phyloP scores from a whole-genome alignment of 2,797 vertebrate genomes.

The Notolepis coatsorum region DNA sequence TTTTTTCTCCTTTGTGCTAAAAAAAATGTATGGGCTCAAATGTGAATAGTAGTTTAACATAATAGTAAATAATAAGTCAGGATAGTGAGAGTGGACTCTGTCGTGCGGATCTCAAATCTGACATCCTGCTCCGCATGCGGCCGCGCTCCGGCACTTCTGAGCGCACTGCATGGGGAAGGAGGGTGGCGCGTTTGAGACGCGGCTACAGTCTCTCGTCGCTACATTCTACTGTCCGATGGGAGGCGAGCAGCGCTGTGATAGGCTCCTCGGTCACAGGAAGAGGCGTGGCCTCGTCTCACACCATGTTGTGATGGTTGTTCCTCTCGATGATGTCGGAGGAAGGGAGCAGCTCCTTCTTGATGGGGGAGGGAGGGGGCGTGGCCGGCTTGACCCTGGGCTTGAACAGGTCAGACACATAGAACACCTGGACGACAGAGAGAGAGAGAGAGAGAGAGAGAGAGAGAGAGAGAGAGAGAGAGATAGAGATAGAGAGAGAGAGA shows the following conservation, averaged over 20 bases:
- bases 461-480: conserved; percentile 3
- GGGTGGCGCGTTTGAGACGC: conserved; percentile 62
- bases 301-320: conserved; percentile 98
- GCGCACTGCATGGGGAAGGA: conserved; percentile 40
- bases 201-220: conserved; percentile 85
- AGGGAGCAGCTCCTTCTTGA: conserved; percentile 95
- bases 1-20: conserved; percentile 56
- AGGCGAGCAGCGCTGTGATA: conserved; percentile 86
- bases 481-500: neutral
- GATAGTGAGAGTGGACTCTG: conserved; percentile 88
- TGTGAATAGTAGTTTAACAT: conserved; percentile 70
- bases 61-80: conserved; percentile 69
- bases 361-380: conserved; percentile 88
- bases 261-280: conserved; percentile 87
- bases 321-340: conserved; percentile 95
- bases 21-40: conserved; percentile 77
- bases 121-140: conserved; percentile 53
- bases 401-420: conserved; percentile 97
- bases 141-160: conserved; percentile 3
- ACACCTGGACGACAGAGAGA: conserved; percentile 81
- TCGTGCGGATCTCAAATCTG: conserved; percentile 68
- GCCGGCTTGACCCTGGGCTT: conserved; percentile 86
- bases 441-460: neutral
- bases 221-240: conserved; percentile 99
- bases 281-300: conserved; percentile 79